phyloP scores from a whole-genome alignment of 2,797 vertebrate genomes.

The Cheirogaleus major region DNA sequence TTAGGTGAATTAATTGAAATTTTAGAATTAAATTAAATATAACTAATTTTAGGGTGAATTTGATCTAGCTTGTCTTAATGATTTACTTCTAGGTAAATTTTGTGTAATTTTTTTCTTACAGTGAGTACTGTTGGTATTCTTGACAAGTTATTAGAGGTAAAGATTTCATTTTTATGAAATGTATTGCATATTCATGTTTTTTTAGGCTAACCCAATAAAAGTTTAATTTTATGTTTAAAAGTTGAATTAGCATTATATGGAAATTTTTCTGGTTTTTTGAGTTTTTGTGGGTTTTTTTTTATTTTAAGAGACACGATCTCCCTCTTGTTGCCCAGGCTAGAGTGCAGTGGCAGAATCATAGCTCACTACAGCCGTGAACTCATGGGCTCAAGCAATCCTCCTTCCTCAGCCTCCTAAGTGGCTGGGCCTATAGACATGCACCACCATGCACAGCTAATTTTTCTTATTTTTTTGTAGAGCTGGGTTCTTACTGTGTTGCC shows the following conservation, averaged over 20 bases:
- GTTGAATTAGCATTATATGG: background rate
- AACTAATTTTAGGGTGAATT: background rate
- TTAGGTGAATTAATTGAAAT: background rate
- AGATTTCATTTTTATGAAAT: background rate
- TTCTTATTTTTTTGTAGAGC: too few relatives aligned
- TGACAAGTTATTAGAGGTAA: background rate
- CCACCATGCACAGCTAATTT: too few relatives aligned
- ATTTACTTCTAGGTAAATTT: background rate
- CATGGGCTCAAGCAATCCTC: too few relatives aligned
- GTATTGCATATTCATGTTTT: background rate
- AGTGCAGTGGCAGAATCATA: too few relatives aligned
- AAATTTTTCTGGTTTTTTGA: background rate
- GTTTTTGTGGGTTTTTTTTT: too few relatives aligned
- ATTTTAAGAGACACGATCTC: too few relatives aligned
- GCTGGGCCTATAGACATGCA: too few relatives aligned
- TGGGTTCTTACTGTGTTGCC: too few relatives aligned
- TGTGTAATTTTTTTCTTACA: background rate
- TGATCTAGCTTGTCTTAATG: background rate
- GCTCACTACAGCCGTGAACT: too few relatives aligned
- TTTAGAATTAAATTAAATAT: background rate
- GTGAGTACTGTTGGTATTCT: background rate
- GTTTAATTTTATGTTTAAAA: background rate
- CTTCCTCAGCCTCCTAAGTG: too few relatives aligned
- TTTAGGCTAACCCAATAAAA: background rate
- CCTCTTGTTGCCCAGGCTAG: too few relatives aligned